A percentile compares a stretch with the other conserved stretches of the same genome.
Conservation (phyloP, 1,140 invertebrate genomes). For the Hylaeus anthracinus region DNA sequence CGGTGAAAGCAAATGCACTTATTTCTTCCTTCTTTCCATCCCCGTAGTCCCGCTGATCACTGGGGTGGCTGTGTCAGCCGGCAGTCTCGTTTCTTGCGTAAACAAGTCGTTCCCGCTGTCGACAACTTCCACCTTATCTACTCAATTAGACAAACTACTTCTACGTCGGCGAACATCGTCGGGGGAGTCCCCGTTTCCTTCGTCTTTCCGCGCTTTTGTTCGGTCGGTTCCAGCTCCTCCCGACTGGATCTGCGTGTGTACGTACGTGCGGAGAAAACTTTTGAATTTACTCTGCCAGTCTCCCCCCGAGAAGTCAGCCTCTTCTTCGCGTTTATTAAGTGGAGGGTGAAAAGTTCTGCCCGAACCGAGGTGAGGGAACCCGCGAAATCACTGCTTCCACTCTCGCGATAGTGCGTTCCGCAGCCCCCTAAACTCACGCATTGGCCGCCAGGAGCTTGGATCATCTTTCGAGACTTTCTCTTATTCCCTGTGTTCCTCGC, state of each 20-base stretch:
- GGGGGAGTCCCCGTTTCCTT: background rate
- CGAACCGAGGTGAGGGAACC: background rate
- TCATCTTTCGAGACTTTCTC: background rate
- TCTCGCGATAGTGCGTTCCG: background rate
- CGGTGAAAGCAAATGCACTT: background rate
- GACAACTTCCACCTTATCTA: conserved; percentile 64
- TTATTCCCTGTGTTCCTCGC: background rate
- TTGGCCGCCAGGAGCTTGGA: background rate
- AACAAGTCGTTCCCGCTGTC: conserved; percentile 63
- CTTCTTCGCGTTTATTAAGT: conserved; percentile 46
- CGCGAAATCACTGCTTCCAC: conserved; percentile 28
- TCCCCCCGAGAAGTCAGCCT: background rate
- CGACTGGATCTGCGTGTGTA: background rate
- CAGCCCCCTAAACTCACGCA: background rate
- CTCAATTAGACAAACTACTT: conserved; percentile 68
- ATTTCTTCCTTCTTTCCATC: background rate
- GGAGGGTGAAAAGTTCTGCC: conserved; percentile 36
- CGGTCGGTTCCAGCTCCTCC: background rate
- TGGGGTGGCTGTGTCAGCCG: conserved; percentile 19
- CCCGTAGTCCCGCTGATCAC: background rate
- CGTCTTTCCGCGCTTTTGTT: conserved; percentile 10
- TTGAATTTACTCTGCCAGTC: conserved; percentile 56
- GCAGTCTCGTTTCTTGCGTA: conserved; percentile 56
- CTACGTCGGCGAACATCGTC: conserved; percentile 50
- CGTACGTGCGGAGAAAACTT: conserved; percentile 52